Percentiles rank a stretch among this genome's conserved stretches.
These are phyloP conservation scores for Diuraphis noxia DNA, from an alignment of 1,140 invertebrate species.

Conservation along the genomic window DNA sequence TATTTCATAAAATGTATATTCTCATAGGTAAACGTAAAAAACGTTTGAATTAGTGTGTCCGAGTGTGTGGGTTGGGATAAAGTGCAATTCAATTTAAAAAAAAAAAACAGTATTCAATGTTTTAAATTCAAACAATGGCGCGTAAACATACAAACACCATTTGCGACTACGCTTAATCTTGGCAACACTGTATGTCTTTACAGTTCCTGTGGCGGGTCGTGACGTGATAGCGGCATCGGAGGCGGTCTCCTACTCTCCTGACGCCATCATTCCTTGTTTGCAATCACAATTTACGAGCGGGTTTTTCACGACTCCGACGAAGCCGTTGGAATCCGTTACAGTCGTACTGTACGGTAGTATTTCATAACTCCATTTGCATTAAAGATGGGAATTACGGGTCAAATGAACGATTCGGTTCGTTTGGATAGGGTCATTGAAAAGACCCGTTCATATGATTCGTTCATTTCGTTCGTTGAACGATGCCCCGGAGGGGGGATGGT, in stretches of 20 bases:
- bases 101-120: neutral
- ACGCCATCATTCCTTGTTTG: conserved; percentile 36
- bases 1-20: too few relatives aligned
- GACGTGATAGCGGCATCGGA: conserved; percentile 11
- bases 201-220: neutral
- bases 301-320: neutral
- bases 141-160: neutral
- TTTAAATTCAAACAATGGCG: neutral
- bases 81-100: too few relatives aligned
- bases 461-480: too few relatives aligned
- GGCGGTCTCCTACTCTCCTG: neutral
- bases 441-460: too few relatives aligned
- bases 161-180: neutral
- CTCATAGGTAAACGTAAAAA: too few relatives aligned
- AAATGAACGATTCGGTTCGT: too few relatives aligned
- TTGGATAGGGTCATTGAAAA: too few relatives aligned
- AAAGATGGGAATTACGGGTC: too few relatives aligned
- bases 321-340: conserved; percentile 42
- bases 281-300: neutral
- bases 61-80: too few relatives aligned
- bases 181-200: neutral
- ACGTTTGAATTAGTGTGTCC: too few relatives aligned
- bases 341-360: neutral
- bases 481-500: too few relatives aligned
- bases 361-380: neutral